Base-by-base conservation (phyloP, 2,888 invertebrate genomes). In the Entomobrya proxima region DNA sequence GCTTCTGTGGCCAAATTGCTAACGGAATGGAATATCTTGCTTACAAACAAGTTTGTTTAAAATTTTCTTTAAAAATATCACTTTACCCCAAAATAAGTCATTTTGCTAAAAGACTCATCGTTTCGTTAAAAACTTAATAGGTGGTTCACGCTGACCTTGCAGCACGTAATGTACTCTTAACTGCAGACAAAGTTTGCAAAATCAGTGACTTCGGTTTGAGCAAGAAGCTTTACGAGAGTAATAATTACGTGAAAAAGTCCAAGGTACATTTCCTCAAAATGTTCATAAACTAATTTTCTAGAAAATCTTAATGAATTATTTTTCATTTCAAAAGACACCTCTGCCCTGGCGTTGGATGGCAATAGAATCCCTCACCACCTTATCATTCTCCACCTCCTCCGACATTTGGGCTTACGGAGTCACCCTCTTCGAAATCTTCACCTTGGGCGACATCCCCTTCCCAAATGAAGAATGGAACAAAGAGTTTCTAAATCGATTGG, bases 181-280 rank as follows among this genome's bases (percentile, higher is more conserved):
- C 81, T 15, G 24, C 52, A 6, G 74, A 87, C n/a, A 81, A 67
- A 3, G 69, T 74, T 0, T 75, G 75, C 0, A 88, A 88, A 64
- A 86, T 89, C 44, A 87, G 87, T 0, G 88, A 88, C 52, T 89
- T 89, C 84, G 89, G 89, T 3, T 37, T 88, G 13, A 88, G 88
- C 18, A 86, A 87, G 37, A 86, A 88, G 55, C 61, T 88, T 18
- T 89, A 88, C 24, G 87, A 88, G 50, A 84, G 85, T 69, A 87
- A 84, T 1, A 87, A 88, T 44, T 89, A 88, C 32, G 87, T 88
- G 21, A 89, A 89, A 76, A 88, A 88, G 40, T 80, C 87, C n/a
- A 84, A 87, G 85, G 89, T 88, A 50, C 40, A 6, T 52, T 13
- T n/a, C n/a, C n/a, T n/a, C n/a, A 37, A 47, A 44, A 15, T 21